Base-by-base conservation (phyloP, 2,797 vertebrate genomes). In the Avahi laniger region DNA sequence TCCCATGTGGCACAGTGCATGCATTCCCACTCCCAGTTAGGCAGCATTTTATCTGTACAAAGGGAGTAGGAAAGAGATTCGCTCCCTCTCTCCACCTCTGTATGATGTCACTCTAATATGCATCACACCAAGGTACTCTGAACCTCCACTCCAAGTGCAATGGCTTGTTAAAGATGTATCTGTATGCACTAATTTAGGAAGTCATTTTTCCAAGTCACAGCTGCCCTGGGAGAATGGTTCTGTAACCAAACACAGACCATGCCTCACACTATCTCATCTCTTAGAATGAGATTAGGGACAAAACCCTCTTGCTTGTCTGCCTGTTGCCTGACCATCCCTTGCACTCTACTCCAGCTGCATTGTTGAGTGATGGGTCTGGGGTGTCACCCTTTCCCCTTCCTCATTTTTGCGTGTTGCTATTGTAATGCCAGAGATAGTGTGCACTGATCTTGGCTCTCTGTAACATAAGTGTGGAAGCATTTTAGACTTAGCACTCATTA, bases 321-420 rank as follows among this genome's bases (percentile, higher is more conserved):
- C 46, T 41, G 10, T 10, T 28, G 22, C 1, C 1, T 17, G 41
- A 76, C n/a, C 38, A 67, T 67, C 18, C 43, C 18, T 7, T 57
- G 43, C 0, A 26, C 33, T 52, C 15, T 2, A 15, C 0, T n/a
- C 50, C 22, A 2, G 1, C 3, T 8, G 5, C 4, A 78, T 35
- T n/a, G 15, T 61, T 84, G n/a, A 15, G 14, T 63, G 61, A 1
- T 65, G 28, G 10, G 5, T 46, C 18, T 63, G 26, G 30, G 8
- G 3, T n/a, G 48, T 54, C 4, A 8, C 5, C 18, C 14, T 54
- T 41, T 52, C n/a, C 17, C 4, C 11, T 54, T 48, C 33, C 43
- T 38, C 52, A 41, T 33, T 43, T 72, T 41, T 73, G 46, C 24
- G 5, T 59, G 30, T 24, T 61, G 38, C 69, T 59, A 2, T 17